phyloP scores from a whole-genome alignment of 2,888 invertebrate genomes.

The Pollenia labialis region DNA sequence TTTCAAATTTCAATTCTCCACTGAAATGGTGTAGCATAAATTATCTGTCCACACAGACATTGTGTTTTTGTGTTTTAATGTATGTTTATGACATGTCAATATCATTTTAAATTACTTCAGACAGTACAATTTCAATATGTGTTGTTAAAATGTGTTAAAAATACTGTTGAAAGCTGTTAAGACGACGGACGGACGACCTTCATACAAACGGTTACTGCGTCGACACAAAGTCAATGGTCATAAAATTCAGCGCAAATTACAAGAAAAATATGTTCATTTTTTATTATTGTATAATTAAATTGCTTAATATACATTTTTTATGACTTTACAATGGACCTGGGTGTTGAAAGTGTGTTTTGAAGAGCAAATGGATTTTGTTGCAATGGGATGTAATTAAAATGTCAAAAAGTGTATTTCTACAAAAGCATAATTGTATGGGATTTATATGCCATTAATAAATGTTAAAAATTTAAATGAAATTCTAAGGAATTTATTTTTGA shows the following conservation, averaged over 20 bases:
- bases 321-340: conserved; percentile 1
- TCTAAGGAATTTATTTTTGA: too few relatives aligned
- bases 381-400: conserved; percentile 35
- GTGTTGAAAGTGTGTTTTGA: not conserved
- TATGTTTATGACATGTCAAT: conserved; percentile 64
- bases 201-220: conserved; percentile 25
- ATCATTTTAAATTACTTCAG: conserved; percentile 66
- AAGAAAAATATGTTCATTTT: conserved; percentile 12
- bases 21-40: conserved; percentile 29
- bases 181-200: conserved; percentile 52
- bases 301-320: conserved; percentile 50
- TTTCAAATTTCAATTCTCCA: not conserved
- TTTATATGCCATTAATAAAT: not conserved
- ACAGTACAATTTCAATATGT: conserved; percentile 60
- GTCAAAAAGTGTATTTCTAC: conserved; percentile 10
- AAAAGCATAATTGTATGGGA: not conserved
- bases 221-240: conserved; percentile 1
- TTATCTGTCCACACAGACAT: conserved; percentile 4
- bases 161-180: conserved; percentile 67
- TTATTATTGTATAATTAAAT: conserved; percentile 55
- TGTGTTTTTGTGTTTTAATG: conserved; percentile 11
- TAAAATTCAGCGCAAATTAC: conserved; percentile 15
- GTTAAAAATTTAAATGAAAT: not conserved
- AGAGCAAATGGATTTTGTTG: conserved; percentile 5
- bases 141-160: conserved; percentile 64